Conservation (phyloP, 2,797 vertebrate species). For the Macropodus opercularis region DNA sequence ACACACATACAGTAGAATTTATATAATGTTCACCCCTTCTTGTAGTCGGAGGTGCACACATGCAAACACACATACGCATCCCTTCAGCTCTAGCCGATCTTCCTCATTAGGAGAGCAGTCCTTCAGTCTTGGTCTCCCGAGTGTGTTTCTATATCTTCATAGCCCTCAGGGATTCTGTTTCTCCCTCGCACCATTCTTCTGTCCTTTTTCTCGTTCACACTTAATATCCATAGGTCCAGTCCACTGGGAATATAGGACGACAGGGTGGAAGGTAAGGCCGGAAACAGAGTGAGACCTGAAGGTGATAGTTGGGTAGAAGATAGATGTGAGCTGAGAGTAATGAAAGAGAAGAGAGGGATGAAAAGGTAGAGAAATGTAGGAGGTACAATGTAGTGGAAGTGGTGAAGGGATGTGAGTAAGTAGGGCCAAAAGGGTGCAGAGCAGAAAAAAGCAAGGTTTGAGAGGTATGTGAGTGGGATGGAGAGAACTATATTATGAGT, state of each 20-base stretch:
- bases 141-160: constrained; percentile 49
- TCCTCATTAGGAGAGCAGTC: constrained; percentile 52
- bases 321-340: constrained; percentile 34
- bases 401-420: constrained; percentile 35
- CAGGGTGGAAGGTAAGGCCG: constrained; percentile 31
- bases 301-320: constrained; percentile 53
- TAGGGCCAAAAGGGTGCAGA: constrained; percentile 13
- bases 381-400: constrained; percentile 20
- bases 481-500: constrained; percentile 21
- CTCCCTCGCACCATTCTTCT: constrained; percentile 1
- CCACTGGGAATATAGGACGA: constrained; percentile 44
- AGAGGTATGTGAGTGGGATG: constrained; percentile 14
- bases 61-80: constrained; percentile 1
- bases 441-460: constrained; percentile 16
- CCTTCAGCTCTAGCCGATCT: constrained; percentile 16
- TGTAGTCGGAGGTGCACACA: constrained; percentile 7
- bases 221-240: constrained; percentile 32
- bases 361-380: not conserved
- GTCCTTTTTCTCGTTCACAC: not conserved
- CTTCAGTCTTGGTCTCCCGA: constrained; percentile 31
- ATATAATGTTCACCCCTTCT: constrained; percentile 11
- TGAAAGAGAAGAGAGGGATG: constrained; percentile 31
- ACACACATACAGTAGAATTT: constrained; percentile 21
- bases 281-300: constrained; percentile 40
- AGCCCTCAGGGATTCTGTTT: constrained; percentile 45